These are phyloP conservation scores for Myiagra hebetior DNA, from an alignment of 2,113 vertebrate genomes.

Conservation along the genomic window DNA sequence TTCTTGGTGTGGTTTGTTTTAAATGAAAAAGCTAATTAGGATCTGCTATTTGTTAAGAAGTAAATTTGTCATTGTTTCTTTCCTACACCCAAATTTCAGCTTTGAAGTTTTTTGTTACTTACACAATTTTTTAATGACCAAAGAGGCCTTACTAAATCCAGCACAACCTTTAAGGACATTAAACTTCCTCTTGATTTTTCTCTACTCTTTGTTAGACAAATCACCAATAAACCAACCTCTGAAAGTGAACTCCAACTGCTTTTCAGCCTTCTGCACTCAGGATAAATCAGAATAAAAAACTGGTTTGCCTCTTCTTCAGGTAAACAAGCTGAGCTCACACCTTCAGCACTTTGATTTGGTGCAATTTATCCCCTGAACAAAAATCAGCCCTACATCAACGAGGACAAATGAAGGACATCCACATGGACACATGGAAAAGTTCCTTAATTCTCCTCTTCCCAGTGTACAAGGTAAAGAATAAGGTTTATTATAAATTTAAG, in stretches of 20 bases:
- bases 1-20: neutral
- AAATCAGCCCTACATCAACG: neutral
- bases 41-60: neutral
- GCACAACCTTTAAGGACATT: neutral
- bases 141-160: neutral
- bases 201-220: neutral
- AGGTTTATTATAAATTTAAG: neutral
- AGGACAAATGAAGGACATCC: neutral
- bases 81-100: neutral
- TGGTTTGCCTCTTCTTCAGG: neutral
- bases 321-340: neutral
- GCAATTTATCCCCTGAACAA: neutral
- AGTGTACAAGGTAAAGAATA: neutral
- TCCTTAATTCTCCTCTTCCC: neutral
- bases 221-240: neutral
- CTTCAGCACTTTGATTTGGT: neutral
- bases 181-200: neutral
- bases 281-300: neutral
- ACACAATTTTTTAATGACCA: neutral
- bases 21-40: neutral
- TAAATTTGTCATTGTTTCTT: neutral
- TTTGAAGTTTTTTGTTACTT: neutral
- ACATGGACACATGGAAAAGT: fast-evolving
- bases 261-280: neutral
- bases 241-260: neutral